Evolutionary conservation across 2,113 vertebrate genomes (phyloP).

Genomic region (Corydoras maculifer): DNA sequence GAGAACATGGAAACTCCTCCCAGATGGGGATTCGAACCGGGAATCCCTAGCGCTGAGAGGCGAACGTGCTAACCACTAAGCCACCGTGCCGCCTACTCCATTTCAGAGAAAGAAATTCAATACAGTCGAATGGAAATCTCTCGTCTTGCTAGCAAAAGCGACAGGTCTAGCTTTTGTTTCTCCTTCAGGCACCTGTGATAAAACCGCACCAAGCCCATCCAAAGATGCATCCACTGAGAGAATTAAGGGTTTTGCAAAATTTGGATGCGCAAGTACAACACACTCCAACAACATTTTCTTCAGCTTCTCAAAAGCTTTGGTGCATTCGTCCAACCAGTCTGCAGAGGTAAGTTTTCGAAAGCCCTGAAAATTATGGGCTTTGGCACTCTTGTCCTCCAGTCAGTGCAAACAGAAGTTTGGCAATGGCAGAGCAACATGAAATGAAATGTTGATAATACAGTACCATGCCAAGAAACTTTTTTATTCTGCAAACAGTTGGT

Average conservation of each 20-base stretch:
- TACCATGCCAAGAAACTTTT: constrained; percentile 1
- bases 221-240: not conserved
- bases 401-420: constrained; percentile 4
- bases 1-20: too few species aligned
- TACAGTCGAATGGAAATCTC: not conserved
- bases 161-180: constrained; percentile 11
- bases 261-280: constrained; percentile 8
- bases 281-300: constrained; percentile 14
- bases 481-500: too few species aligned
- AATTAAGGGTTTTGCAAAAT: constrained; percentile 16
- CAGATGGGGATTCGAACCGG: too few species aligned
- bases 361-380: not conserved
- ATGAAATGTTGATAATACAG: constrained; percentile 25
- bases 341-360: not conserved
- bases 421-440: constrained; percentile 16
- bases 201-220: constrained; percentile 6
- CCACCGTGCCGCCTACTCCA: too few species aligned
- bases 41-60: not conserved
- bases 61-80: too few species aligned
- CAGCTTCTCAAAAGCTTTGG: not conserved
- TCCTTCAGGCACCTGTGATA: constrained; percentile 5
- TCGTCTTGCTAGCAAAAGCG: constrained; percentile 5
- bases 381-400: constrained; percentile 6
- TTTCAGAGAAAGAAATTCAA: constrained; percentile 18
- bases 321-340: not conserved